Conservation (phyloP, 2,888 invertebrate genomes). For the Zaprionus bogoriensis region DNA sequence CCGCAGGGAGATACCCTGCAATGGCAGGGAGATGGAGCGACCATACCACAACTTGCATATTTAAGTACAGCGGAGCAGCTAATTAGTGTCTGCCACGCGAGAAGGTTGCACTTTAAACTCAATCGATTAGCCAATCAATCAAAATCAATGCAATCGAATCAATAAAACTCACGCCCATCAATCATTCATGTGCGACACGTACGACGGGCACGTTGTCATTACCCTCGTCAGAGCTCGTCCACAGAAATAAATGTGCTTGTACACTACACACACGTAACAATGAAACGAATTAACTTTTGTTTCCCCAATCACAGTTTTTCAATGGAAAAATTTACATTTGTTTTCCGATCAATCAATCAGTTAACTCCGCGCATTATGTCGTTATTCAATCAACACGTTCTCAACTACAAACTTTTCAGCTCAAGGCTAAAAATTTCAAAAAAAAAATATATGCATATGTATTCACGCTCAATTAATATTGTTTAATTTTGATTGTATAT, state of each 20-base stretch:
- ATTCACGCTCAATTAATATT: too few relatives aligned
- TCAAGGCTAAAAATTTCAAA: too few relatives aligned
- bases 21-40: not conserved
- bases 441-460: too few relatives aligned
- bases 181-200: not conserved
- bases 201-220: too few relatives aligned
- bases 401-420: too few relatives aligned
- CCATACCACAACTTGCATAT: not conserved
- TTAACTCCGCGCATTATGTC: not conserved
- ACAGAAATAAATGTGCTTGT: too few relatives aligned
- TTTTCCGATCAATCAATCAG: not conserved
- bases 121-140: conserved; percentile 17
- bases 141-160: not conserved
- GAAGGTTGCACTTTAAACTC: not conserved
- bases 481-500: too few relatives aligned
- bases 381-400: too few relatives aligned
- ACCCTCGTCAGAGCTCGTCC: not conserved
- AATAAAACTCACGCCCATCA: too few relatives aligned
- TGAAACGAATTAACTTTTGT: not conserved
- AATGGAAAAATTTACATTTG: not conserved
- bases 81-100: conserved; percentile 13
- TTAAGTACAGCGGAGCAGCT: conserved; percentile 3
- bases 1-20: not conserved
- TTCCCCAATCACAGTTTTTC: not conserved
- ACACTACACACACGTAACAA: not conserved